Conservation (phyloP, 2,888 invertebrate genomes). For the Ethmia dodecea region DNA sequence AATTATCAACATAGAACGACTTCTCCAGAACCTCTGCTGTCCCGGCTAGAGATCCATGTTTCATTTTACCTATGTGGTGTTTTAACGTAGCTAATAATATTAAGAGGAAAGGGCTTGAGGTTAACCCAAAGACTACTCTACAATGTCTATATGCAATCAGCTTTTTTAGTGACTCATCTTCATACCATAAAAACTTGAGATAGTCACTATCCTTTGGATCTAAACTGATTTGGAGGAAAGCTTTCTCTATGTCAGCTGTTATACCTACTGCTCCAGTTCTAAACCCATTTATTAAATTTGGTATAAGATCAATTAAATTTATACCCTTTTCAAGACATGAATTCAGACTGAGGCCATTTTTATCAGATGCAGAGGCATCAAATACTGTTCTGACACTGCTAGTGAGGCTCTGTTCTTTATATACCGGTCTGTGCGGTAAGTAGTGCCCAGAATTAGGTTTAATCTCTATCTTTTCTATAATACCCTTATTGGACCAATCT, state of each 20-base stretch:
- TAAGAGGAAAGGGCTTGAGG: constrained; percentile 9
- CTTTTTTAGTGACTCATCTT: neutral
- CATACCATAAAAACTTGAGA: constrained; percentile 12
- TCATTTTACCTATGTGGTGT: constrained; percentile 3
- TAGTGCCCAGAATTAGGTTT: no score
- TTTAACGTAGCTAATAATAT: constrained; percentile 9
- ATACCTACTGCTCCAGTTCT: constrained; percentile 10
- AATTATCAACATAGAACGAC: constrained; percentile 10
- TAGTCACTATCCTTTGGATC: constrained; percentile 5
- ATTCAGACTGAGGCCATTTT: constrained; percentile 11
- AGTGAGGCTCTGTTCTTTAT: constrained; percentile 10
- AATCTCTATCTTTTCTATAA: no score
- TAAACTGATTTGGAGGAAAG: constrained; percentile 12
- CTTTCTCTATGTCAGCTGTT: constrained; percentile 9
- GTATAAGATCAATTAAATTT: constrained; percentile 13
- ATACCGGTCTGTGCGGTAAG: constrained; percentile 8
- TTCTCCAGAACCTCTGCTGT: constrained; percentile 2
- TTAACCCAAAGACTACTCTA: constrained; percentile 11
- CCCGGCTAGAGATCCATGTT: neutral
- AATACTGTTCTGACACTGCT: constrained; percentile 11
- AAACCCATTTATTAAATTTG: constrained; percentile 10
- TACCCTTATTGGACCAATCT: no score
- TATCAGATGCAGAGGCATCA: constrained; percentile 14
- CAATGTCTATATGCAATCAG: constrained; percentile 7
- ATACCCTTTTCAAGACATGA: constrained; percentile 10